A percentile compares a stretch with the other conserved stretches of the same genome.
Evolutionary conservation across 2,113 vertebrate genomes (phyloP).

Genomic region (Melanerpes aurifrons): DNA sequence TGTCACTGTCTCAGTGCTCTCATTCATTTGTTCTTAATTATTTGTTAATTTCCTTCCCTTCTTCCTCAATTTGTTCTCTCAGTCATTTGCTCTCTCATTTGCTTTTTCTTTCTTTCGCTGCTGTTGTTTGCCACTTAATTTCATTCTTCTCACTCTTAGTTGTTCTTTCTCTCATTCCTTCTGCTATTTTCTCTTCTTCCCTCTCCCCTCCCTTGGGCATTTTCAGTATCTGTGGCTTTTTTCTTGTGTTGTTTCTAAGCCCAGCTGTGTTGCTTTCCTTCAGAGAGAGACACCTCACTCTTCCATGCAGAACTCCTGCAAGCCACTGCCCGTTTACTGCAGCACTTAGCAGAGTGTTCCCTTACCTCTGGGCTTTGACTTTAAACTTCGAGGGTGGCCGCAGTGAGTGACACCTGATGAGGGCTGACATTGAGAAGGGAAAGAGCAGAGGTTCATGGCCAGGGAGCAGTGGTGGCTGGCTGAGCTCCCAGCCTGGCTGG

Average conservation of each 20-base stretch:
- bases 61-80: constrained; percentile 60
- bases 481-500: background rate
- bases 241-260: background rate
- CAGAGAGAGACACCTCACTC: background rate
- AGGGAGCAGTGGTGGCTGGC: background rate
- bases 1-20: background rate
- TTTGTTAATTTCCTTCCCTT: constrained; percentile 69
- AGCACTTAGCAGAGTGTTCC: background rate
- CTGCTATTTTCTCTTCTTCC: background rate
- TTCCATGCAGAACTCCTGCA: background rate
- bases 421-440: background rate
- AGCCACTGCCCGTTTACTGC: background rate
- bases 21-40: constrained; percentile 64
- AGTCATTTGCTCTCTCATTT: constrained; percentile 37
- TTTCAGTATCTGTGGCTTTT: constrained; percentile 17
- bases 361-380: background rate
- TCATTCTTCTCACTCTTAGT: constrained; percentile 8
- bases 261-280: background rate
- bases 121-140: constrained; percentile 5
- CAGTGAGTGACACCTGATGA: background rate
- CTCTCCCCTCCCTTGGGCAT: background rate
- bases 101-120: constrained; percentile 52
- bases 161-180: constrained; percentile 3
- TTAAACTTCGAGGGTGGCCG: background rate
- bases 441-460: background rate